Evolutionary conservation across 2,113 vertebrate genomes (phyloP), one percentile per base, ranked within the genome.

Genomic region (Boulengeromyrus knoepffleri): DNA sequence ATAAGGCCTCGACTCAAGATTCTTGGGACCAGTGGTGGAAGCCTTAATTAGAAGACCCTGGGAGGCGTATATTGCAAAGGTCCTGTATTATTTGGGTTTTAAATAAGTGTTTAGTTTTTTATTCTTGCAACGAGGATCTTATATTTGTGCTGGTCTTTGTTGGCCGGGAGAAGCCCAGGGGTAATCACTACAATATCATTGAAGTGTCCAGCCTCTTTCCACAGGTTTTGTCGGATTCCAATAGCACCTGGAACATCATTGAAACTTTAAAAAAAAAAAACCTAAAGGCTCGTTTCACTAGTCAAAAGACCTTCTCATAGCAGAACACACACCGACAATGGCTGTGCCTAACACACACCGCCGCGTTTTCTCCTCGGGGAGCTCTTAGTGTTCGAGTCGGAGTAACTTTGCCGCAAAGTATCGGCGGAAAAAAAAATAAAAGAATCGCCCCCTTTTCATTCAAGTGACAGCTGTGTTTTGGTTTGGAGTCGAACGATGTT

Each of bases 91-190:
- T 95, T 92, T 95, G 93, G 94, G 94, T 95, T 95, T 94, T 92
- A 96, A 96, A 96, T 96, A 96, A 96, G 96, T 96, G 95, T 96
- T 97, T 96, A 96, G 95, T 96, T 97, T 96, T 96, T 96, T 42
- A 80, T 96, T 96, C 96, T 96, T 96, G 96, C 95, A 95, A 96
- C 95, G 96, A 95, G 95, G 95, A 96, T 96, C 96, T 95, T 95
- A 96, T 96, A 96, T 96, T 97, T 96, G 96, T 96, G 94, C 96
- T 94, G 94, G 95, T 91, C 96, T 97, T 97, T 96, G 96, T 97
- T 93, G 93, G 93, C 93, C 92, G 31, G 91, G 58, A 95, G 95
- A 94, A 95, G 94, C 92, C 95, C 94, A 94, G 95, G 95, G 95
- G 95, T 21, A 56, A 96, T 95, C 95, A 96, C 95, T 94, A 95